A percentile compares a stretch with the other conserved stretches of the same genome.
phyloP scores from a whole-genome alignment of 2,797 vertebrate species.

The Peromyscus melanophrys region DNA sequence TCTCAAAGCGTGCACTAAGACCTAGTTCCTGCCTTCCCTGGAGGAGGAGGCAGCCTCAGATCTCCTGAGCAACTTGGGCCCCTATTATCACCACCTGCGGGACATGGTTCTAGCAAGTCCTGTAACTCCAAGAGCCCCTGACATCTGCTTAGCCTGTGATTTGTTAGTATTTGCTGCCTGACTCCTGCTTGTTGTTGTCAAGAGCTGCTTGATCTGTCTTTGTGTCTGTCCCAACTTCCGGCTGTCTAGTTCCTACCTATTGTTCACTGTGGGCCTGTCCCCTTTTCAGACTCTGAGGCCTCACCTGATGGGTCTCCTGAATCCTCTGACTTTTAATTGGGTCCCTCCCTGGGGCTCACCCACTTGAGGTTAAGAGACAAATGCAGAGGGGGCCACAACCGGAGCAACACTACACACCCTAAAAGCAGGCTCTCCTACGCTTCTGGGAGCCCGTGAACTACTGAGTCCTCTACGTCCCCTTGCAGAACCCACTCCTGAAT shows the following conservation, averaged over 20 bases:
- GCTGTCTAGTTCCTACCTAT: not conserved
- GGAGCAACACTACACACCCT: not conserved
- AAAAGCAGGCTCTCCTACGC: not conserved
- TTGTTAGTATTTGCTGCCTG: not conserved
- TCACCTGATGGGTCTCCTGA: not conserved
- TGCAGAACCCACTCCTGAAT: not conserved
- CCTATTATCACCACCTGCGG: not conserved
- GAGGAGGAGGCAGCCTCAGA: not conserved
- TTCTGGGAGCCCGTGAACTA: not conserved
- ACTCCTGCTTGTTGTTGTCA: not conserved
- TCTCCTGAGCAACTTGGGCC: not conserved
- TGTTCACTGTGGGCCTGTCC: not conserved
- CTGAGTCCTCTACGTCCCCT: not conserved
- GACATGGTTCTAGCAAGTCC: not conserved
- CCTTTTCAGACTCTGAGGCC: not conserved
- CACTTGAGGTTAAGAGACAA: not conserved
- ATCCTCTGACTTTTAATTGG: not conserved
- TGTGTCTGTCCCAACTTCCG: not conserved
- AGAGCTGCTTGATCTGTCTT: not conserved
- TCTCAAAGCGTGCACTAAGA: not conserved
- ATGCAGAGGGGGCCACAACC: not conserved
- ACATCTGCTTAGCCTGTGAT: not conserved
- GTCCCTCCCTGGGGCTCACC: not conserved
- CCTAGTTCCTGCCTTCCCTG: not conserved
- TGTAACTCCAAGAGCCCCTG: not conserved